A percentile compares a stretch with the other conserved stretches of the same genome.
Conservation (phyloP, 2,797 vertebrate genomes). For the Melanotaenia boesemani region DNA sequence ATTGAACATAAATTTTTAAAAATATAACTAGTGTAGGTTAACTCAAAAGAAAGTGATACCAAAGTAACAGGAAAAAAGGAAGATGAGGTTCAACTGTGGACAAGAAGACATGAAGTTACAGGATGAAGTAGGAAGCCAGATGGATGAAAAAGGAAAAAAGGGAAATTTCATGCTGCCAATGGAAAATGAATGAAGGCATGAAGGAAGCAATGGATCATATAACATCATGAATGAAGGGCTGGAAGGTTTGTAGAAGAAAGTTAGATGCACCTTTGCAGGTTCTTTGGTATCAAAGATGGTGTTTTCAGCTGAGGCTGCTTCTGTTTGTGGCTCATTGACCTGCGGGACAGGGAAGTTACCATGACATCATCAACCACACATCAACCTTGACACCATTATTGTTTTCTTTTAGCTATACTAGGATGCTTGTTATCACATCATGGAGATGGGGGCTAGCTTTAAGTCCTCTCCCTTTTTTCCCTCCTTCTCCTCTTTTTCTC, state of each 20-base stretch:
- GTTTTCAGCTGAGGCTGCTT: slow-evolving; percentile 64
- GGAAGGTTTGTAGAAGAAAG: slow-evolving; percentile 38
- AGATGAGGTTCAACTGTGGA: slow-evolving; percentile 38
- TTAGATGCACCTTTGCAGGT: slow-evolving; percentile 75
- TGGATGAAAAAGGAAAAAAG: slow-evolving; percentile 12
- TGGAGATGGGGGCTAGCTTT: neutral
- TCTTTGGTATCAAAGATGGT: slow-evolving; percentile 76
- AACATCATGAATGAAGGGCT: slow-evolving; percentile 33
- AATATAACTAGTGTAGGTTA: slow-evolving; percentile 31
- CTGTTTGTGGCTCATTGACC: slow-evolving; percentile 57
- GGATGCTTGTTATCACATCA: slow-evolving; percentile 21
- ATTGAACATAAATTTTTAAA: slow-evolving; percentile 81
- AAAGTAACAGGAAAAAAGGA: slow-evolving; percentile 55
- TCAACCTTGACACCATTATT: slow-evolving; percentile 13
- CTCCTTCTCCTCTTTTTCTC: neutral
- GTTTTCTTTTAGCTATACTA: slow-evolving; percentile 20
- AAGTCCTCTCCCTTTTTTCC: neutral
- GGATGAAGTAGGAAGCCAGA: slow-evolving; percentile 8
- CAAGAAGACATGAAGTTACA: slow-evolving; percentile 27
- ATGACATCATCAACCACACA: slow-evolving; percentile 54
- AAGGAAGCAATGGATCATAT: slow-evolving; percentile 16
- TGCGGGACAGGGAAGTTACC: slow-evolving; percentile 69
- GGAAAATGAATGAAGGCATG: slow-evolving; percentile 22
- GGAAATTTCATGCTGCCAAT: slow-evolving; percentile 11
- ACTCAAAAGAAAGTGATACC: slow-evolving; percentile 43